phyloP scores from a whole-genome alignment of 2,888 invertebrate genomes.

The Glyphotaelius pellucidus region DNA sequence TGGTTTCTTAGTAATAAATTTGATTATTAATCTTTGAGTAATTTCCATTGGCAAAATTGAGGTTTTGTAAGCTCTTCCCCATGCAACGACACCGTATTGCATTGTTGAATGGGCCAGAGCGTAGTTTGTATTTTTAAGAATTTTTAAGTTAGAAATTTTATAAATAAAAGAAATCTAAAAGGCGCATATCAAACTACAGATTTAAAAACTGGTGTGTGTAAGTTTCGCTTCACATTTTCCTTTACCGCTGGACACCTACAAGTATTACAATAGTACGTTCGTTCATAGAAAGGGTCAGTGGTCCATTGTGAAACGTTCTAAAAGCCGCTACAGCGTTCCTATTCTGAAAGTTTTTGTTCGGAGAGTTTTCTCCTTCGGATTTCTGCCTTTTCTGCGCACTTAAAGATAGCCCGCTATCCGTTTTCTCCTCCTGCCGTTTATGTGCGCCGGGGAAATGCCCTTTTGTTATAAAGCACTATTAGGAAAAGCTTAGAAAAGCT shows the following conservation, averaged over 20 bases:
- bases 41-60: too few species aligned
- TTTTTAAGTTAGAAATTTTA: too few species aligned
- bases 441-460: not conserved
- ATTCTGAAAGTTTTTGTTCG: constrained; percentile 37
- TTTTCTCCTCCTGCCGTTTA: not conserved
- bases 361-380: constrained; percentile 17
- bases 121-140: too few species aligned
- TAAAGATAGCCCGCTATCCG: constrained; percentile 27
- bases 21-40: too few species aligned
- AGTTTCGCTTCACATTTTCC: constrained; percentile 6
- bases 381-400: constrained; percentile 28
- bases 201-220: not conserved
- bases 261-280: not conserved
- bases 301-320: constrained; percentile 27
- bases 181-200: not conserved
- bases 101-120: too few species aligned
- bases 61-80: too few species aligned
- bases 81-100: too few species aligned
- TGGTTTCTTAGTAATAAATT: too few species aligned
- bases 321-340: not conserved
- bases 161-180: not conserved
- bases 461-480: constrained; percentile 13
- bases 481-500: not conserved
- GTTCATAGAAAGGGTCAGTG: constrained; percentile 22
- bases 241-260: not conserved